Conservation (phyloP, 2,888 invertebrate species). For the Colletes collaris region DNA sequence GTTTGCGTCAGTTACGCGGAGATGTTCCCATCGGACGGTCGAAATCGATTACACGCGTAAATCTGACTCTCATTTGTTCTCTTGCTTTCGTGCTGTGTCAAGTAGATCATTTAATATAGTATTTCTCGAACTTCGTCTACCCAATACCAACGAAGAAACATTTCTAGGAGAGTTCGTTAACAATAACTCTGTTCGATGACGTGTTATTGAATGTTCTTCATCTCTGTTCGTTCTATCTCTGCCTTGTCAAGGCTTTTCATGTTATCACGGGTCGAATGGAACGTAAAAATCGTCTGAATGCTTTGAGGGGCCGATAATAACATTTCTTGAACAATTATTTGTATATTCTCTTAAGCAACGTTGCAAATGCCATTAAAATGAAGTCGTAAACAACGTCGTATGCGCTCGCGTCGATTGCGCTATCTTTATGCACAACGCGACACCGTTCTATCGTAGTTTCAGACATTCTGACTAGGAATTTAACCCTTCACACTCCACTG, state of each 20-base stretch:
- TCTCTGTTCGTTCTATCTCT: too few relatives aligned
- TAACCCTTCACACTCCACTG: too few relatives aligned
- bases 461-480: not conserved
- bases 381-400: not conserved
- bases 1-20: conserved; percentile 43
- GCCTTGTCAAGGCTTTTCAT: too few relatives aligned
- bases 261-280: too few relatives aligned
- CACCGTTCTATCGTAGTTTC: not conserved
- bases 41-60: conserved; percentile 50
- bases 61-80: not conserved
- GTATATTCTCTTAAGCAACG: not conserved
- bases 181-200: too few relatives aligned
- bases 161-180: too few relatives aligned
- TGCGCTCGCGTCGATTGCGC: not conserved
- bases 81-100: not conserved
- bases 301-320: not conserved
- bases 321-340: not conserved
- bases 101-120: not conserved
- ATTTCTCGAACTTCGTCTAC: not conserved
- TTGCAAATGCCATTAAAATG: not conserved
- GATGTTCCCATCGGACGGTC: conserved; percentile 41
- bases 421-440: conserved; percentile 6
- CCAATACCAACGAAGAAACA: too few relatives aligned
- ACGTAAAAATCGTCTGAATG: not conserved
- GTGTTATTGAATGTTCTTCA: too few relatives aligned